Evolutionary conservation across 2,113 vertebrate genomes (phyloP).

Genomic region (Xyliphius kryptos): DNA sequence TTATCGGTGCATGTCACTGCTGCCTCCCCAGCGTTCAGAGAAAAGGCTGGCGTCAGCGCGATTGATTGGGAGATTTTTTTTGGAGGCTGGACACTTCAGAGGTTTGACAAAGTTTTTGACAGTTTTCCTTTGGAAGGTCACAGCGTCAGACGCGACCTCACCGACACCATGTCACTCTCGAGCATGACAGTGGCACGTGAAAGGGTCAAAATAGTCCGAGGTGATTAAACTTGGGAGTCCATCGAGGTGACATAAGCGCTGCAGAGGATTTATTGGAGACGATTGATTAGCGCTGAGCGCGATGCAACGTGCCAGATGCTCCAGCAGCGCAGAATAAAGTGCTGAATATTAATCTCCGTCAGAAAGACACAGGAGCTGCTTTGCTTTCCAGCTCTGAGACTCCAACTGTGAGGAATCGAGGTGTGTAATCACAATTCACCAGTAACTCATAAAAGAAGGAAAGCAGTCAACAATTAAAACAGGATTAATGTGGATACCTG

Average conservation of each 20-base stretch:
- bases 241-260: constrained; percentile 41
- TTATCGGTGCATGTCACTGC: constrained; percentile 64
- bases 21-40: constrained; percentile 35
- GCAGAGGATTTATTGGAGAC: constrained; percentile 29
- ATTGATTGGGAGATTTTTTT: constrained; percentile 60
- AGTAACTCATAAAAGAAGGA: not conserved
- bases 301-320: constrained; percentile 27
- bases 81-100: constrained; percentile 48
- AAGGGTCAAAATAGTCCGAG: constrained; percentile 52
- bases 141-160: constrained; percentile 28
- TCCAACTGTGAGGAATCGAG: not conserved
- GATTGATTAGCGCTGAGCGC: constrained; percentile 28
- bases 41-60: constrained; percentile 62
- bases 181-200: constrained; percentile 29
- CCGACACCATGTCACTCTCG: not conserved
- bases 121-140: constrained; percentile 65
- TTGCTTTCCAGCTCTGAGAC: constrained; percentile 1
- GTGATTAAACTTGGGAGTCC: constrained; percentile 55
- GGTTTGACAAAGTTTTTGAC: constrained; percentile 64
- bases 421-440: constrained; percentile 5
- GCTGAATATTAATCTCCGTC: constrained; percentile 21
- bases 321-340: constrained; percentile 15
- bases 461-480: not conserved
- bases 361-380: not conserved
- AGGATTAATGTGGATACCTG: no score